phyloP scores from a whole-genome alignment of 92 coral and sea anemone genomes.

The Heliopora coerulea region DNA sequence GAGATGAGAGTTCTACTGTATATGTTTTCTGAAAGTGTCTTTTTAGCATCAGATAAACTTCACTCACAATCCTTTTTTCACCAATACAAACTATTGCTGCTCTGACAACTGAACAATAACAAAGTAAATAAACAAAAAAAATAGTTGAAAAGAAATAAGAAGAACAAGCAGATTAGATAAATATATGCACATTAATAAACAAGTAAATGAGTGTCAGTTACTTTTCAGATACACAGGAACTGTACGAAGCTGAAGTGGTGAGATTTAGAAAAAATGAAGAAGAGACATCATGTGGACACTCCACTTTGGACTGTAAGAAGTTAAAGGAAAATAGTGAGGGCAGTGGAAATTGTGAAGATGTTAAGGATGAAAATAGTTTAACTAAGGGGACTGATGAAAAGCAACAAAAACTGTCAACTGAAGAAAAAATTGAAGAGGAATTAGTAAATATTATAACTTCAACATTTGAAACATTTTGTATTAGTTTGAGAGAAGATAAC shows the following conservation, averaged over 20 bases:
- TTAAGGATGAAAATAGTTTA: not conserved
- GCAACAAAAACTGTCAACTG: not conserved
- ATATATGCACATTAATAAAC: no score
- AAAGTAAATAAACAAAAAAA: no score
- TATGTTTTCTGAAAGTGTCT: no score
- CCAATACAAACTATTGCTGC: no score
- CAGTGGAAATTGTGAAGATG: not conserved
- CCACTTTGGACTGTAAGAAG: not conserved
- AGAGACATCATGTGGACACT: not conserved
- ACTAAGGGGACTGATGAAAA: not conserved
- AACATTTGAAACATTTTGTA: conserved; percentile 22
- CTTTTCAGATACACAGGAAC: conserved; percentile 5
- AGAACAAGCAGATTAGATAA: no score
- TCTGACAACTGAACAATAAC: no score
- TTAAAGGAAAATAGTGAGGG: not conserved
- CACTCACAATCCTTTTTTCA: no score
- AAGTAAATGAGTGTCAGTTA: not conserved
- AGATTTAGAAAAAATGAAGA: not conserved
- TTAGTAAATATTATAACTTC: conserved; percentile 3
- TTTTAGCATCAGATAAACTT: no score
- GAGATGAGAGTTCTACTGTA: no score
- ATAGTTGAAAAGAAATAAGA: no score
- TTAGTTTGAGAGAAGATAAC: not conserved
- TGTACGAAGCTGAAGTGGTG: not conserved
- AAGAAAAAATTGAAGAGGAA: conserved; percentile 16